Evolutionary conservation across 1,140 invertebrate species (phyloP), one percentile per base, ranked within the genome.

Genomic region (Rhynchophorus ferrugineus): DNA sequence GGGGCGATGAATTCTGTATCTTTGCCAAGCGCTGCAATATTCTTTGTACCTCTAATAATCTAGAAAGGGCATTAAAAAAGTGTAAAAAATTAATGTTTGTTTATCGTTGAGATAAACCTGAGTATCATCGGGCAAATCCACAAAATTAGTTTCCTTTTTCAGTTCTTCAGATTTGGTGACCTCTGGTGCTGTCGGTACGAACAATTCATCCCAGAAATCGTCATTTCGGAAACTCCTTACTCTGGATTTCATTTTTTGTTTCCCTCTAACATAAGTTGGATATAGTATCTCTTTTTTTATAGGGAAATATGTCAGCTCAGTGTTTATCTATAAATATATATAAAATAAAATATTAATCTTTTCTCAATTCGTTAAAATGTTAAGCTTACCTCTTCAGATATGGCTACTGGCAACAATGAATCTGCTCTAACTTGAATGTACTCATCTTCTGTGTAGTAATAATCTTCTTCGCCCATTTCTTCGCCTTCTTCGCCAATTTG

Each of bases 141-240:
- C 69, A 58, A 76, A 77, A 45, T 77, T 77, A 47, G 53, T 72
- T 1, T 71, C 71, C 51, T 73, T 72, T 0, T 56, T 43, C 7
- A 76, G 59, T 59, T 77, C 75, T 49, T 72, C 59, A 3, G 71
- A 71, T 6, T 70, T 63, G 1, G 69, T 67, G 7, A 64, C 38
- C 9, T 68, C 56, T 1, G 58, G 58, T 29, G 50, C 55, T 19
- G 34, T 17, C 11, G 58, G 58, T 7, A 54, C 37, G 36, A 48
- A 37, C 16, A 18, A 24, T 18, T 59, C 53, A 7, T 46, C 45
- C 54, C 54, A 57, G 14, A 35, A 13, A 22, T 35, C 37, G 1
- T 16, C 44, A 3, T 53, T 54, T n/a, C 33, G 41, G 19, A 33
- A 43, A 17, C 41, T 45, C 5, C 52, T 20, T 0, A 49, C 11